Evolutionary conservation across 2,888 invertebrate genomes (phyloP), one percentile per base, ranked within the genome.

Genomic region (Tanypteryx hageni): DNA sequence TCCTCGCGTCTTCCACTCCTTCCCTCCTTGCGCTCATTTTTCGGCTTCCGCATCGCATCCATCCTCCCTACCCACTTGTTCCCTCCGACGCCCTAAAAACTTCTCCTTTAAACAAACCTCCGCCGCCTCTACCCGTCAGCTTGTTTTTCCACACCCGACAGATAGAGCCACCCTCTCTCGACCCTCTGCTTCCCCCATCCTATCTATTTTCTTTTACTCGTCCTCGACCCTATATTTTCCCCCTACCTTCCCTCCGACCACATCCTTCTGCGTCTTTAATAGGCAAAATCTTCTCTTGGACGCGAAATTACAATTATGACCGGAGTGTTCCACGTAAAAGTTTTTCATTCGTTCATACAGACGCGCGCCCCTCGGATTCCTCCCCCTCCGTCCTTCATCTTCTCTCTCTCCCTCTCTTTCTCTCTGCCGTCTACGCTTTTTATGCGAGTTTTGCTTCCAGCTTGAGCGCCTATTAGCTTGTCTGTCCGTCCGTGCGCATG

Each of bases 281-380:
- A 83, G 83, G 44, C 57, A 44, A 83, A 83, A 83, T 83, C 83
- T 16, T 83, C 31, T 56, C 83, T 44, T 11, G 10, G 83, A 56
- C 83, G 83, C 83, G 83, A 57, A 83, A 83, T 83, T 83, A 57
- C 83, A 83, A 83, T 83, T 83, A 83, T 83, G 83, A 83, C 56
- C 56, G 57, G 57, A 57, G 82, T n/a, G 56, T 44, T 44, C 82
- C 83, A 44, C 83, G 83, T 10, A 83, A 44, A 57, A 83, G 56
- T 83, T 83, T 44, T 83, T n/a, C 83, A 18, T 57, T 57, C 83
- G 8, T n/a, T 27, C 31, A 11, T 0, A 18, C 81, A 11, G 83
- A 16, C 14, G n/a, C 83, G 57, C n/a, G 18, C 13, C 56, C 83
- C 44, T 83, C 13, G 56, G 18, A 16, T 16, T 57, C 14, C 82